Evolutionary conservation across 2,888 invertebrate genomes (phyloP), one percentile per base, ranked within the genome.

Genomic region (Latrodectus hesperus): DNA sequence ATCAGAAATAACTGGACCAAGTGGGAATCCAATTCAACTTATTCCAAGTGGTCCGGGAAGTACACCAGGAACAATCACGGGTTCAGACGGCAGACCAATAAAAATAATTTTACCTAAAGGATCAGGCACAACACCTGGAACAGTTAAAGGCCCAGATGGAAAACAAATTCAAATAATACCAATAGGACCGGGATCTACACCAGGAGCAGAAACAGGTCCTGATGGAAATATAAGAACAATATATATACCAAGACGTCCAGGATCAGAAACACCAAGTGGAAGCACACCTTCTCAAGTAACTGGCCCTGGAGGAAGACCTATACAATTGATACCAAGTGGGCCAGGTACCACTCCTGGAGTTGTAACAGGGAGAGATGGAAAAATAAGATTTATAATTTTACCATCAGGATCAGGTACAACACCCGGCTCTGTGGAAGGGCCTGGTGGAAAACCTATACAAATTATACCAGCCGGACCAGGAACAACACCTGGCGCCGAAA

Each of bases 281-380:
- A 60, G 60, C 1, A 64, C 60, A 38, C 49, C 60, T 26, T 14
- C 73, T 6, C 73, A 52, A 0, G 16, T 73, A 38, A 17, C 67
- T 6, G 78, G 70, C 2, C 70, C 68, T 26, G 68, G 52, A 9
- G 78, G 71, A 11, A 60, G 17, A 11, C 78, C 78, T 10, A 49
- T 78, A 38, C 78, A 78, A 70, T 38, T 78, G 6, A 53, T 70
- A 1, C 78, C 78, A 5, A 68, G 68, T 0, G 70, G 78, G n/a
- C 70, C 78, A 70, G 78, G 78, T 5, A 52, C 68, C 3, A 78
- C 78, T 11, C 78, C 78, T 9, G 78, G 78, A 55, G 68, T 68
- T 8, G 38, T 78, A 6, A 78, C 78, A 12, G 78, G 78, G 2
- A 70, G 70, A 9, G 78, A 78, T 49, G 78, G 78, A 0, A 70